Base-by-base conservation (phyloP, 2,113 vertebrate species). In the Pogonocichla stellata region DNA sequence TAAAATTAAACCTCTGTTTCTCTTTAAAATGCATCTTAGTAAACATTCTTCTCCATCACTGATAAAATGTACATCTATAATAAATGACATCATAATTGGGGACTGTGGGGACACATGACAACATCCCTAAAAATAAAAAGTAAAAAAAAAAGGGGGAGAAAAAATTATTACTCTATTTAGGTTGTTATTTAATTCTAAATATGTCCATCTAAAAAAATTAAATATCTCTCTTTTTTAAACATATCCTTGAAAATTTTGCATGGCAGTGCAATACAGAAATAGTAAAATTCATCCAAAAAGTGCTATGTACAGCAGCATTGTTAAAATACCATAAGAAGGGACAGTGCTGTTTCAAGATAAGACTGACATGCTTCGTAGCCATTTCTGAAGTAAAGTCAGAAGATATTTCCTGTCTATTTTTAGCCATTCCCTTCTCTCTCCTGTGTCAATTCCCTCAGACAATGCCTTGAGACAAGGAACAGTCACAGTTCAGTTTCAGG, bases 221-320 rank as follows among this genome's bases (percentile, higher is more conserved):
- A 95, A 95, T 88, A 86, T 78, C 4, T 73, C 67, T 92, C 85
- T 94, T 62, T 73, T 97, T 96, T 92, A 97, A 97, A 96, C 78
- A 43, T 87, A 92, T 92, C 86, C 95, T 97, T 81, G 96, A 97
- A 92, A 97, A 93, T 62, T 71, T 97, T 94, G 95, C 96, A 96
- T 97, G 94, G 97, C 97, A 98, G 98, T 98, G 98, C 97, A 98
- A 98, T 98, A 97, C 98, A 97, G 97, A 98, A 97, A 97, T 96
- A 96, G 91, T 92, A 91, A 95, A 90, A 97, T 83, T 93, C 86
- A 95, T 95, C 92, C 94, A 56, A 96, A 97, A 98, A 96, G 93
- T 98, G 98, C 98, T 98, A 95, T 96, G 97, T 86, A 92, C 97
- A 97, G 96, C 97, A 97, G 97, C 97, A 95, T 94, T 70, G 92